Base-by-base conservation (phyloP, 2,888 invertebrate species). In the Maniola hyperantus region DNA sequence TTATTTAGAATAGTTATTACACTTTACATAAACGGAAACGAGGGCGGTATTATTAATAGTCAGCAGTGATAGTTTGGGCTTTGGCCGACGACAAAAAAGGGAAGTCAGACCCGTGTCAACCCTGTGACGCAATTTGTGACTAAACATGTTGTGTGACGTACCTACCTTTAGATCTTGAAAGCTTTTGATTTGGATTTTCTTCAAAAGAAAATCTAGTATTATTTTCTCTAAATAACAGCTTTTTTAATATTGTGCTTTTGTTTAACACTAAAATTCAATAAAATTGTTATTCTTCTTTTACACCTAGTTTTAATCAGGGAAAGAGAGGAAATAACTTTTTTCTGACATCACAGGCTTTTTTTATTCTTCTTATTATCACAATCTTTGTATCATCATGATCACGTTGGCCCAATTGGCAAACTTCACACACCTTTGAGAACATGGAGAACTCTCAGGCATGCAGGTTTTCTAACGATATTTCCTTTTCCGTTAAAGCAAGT, bases 31-130 rank as follows among this genome's bases (percentile, higher is more conserved):
- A 46, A 59, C n/a, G 36, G 5, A 48, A 60, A 36, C 48, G 36
- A 36, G 6, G 50, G 18, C 36, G 11, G 34, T 13, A 60, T 50
- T 50, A 50, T 50, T 50, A 61, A 51, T 53, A 53, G 53, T 62
- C 34, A 26, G 15, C 60, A 59, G 57, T 54, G 60, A 64, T 64
- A 61, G 57, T 64, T 64, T 7, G 18, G 18, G 18, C 39, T 18
- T 18, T 53, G 39, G 61, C 26, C 20, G 48, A 46, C 36, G 55
- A 62, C 48, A 57, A 60, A 66, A 61, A 53, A 42, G 55, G 64
- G 60, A 69, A 66, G 51, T 69, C 64, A 59, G 60, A 66, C 69
- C 69, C 69, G 51, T 53, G 64, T 69, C 69, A 48, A 69, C 57
- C 36, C 20, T 63, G 46, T 69, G 53, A 63, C 66, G 46, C 55